Percentiles rank a stretch among this genome's conserved stretches.
Conservation (phyloP, 2,888 invertebrate genomes). For the Drosophila koepferae region DNA sequence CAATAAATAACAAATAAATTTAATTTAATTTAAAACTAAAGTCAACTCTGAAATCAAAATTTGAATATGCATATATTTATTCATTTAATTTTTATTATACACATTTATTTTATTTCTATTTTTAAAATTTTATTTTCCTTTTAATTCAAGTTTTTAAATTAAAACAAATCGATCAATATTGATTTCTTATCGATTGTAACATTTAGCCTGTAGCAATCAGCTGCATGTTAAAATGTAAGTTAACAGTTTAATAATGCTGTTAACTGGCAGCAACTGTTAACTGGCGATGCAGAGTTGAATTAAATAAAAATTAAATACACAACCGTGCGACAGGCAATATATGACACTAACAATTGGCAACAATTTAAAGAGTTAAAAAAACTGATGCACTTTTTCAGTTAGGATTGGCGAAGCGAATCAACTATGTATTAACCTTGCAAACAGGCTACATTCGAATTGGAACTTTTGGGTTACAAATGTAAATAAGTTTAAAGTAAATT, state of each 20-base stretch:
- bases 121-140: neutral
- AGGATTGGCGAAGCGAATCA: neutral
- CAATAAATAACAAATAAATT: too few species aligned
- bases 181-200: slow-evolving; percentile 26
- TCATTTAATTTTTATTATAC: too few species aligned
- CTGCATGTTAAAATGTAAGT: slow-evolving; percentile 27
- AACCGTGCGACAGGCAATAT: neutral
- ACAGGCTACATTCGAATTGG: slow-evolving; percentile 29
- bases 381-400: neutral
- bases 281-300: slow-evolving; percentile 17
- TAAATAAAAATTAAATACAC: slow-evolving; percentile 27
- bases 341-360: neutral
- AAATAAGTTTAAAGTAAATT: neutral
- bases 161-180: slow-evolving; percentile 12
- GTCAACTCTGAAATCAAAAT: too few species aligned
- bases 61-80: too few species aligned
- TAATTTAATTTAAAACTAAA: too few species aligned
- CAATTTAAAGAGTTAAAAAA: neutral
- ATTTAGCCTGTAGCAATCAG: slow-evolving; percentile 3
- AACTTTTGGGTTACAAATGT: slow-evolving; percentile 9
- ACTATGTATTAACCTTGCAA: neutral
- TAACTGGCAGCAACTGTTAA: slow-evolving; percentile 38
- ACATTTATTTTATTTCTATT: neutral
- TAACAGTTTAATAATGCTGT: slow-evolving; percentile 49
- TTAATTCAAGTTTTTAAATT: neutral